phyloP scores from a whole-genome alignment of 1,140 invertebrate genomes.

The Mya arenaria region DNA sequence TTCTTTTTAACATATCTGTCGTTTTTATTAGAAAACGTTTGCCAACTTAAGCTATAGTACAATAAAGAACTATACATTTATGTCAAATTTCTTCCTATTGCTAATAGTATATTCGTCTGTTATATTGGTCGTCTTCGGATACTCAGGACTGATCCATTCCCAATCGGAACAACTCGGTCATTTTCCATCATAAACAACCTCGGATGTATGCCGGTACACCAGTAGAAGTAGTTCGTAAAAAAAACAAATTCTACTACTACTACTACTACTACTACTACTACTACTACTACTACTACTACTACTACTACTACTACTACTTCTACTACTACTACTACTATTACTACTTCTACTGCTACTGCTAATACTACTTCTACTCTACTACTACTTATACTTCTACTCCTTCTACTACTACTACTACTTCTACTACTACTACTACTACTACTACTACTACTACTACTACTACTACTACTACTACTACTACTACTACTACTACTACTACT shows the following conservation, averaged over 20 bases:
- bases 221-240: too few species aligned
- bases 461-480: slow-evolving; percentile 1
- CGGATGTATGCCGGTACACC: too few species aligned
- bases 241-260: neutral
- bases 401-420: neutral
- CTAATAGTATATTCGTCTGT: too few species aligned
- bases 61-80: too few species aligned
- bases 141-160: too few species aligned
- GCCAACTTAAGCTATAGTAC: too few species aligned
- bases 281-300: slow-evolving; percentile 5
- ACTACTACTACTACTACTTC: slow-evolving; percentile 1
- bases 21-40: too few species aligned
- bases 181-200: too few species aligned
- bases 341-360: slow-evolving; percentile 7
- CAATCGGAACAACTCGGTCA: too few species aligned
- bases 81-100: too few species aligned
- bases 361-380: neutral
- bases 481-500: neutral
- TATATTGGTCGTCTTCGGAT: too few species aligned
- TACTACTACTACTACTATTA: neutral
- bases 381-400: neutral
- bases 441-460: slow-evolving; percentile 1
- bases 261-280: slow-evolving; percentile 1
- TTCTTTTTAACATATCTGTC: too few species aligned
- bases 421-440: slow-evolving; percentile 1